These are phyloP conservation scores for Sciurus carolinensis DNA, from an alignment of 2,797 vertebrate species.

Conservation along the genomic window DNA sequence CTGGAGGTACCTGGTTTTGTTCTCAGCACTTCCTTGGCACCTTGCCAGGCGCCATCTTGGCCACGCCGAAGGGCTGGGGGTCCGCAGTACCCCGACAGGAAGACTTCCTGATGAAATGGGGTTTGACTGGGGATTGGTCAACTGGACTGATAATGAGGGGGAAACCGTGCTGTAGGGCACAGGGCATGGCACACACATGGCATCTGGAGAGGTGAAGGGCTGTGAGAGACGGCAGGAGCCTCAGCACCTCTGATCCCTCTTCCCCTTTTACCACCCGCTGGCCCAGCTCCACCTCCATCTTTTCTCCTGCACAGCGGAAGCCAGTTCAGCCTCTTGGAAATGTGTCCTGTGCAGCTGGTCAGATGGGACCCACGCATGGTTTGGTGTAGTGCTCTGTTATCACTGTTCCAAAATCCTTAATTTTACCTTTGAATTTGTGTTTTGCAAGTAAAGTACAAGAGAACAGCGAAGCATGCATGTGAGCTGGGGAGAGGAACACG, in stretches of 20 bases:
- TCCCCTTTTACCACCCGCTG: background rate
- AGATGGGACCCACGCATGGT: background rate
- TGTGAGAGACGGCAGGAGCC: no score
- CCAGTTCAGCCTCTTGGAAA: background rate
- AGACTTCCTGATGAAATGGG: background rate
- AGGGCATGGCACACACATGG: background rate
- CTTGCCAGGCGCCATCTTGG: no score
- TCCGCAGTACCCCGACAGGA: no score
- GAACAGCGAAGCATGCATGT: fast-evolving
- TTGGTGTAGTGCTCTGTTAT: background rate
- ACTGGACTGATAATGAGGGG: background rate
- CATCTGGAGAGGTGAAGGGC: background rate
- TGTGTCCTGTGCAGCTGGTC: background rate
- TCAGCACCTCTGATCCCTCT: background rate
- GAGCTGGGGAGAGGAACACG: background rate
- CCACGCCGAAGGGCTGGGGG: no score
- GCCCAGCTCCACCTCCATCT: background rate
- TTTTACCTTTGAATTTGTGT: background rate
- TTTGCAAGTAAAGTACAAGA: background rate
- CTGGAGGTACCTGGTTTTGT: no score
- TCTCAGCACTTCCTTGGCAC: no score
- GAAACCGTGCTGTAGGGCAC: background rate
- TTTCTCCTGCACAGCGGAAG: background rate
- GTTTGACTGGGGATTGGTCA: background rate
- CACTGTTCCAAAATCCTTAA: background rate